These are phyloP conservation scores for Ceratitis capitata DNA, from an alignment of 1,140 invertebrate genomes.

Conservation along the genomic window DNA sequence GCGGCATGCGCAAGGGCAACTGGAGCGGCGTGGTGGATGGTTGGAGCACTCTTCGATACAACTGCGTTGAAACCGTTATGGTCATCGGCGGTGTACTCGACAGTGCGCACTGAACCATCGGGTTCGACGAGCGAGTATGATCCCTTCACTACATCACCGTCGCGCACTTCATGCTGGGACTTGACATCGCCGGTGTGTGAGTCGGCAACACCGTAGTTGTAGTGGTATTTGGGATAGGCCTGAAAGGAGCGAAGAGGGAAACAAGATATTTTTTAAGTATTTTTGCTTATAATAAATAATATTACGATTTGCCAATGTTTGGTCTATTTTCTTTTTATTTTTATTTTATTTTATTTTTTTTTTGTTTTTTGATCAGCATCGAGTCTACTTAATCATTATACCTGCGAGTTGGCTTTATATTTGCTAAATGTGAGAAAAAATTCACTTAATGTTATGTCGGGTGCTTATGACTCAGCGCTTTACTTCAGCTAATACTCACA, in stretches of 20 bases:
- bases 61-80: conserved; percentile 71
- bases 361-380: background rate
- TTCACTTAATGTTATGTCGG: background rate
- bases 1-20: conserved; percentile 51
- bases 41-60: conserved; percentile 66
- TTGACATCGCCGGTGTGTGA: conserved; percentile 72
- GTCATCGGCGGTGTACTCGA: conserved; percentile 77
- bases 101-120: conserved; percentile 70
- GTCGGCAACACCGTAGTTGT: conserved; percentile 69
- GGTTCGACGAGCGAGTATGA: conserved; percentile 71
- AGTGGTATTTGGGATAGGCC: conserved; percentile 68
- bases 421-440: background rate
- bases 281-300: background rate
- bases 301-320: no score
- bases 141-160: conserved; percentile 71
- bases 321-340: no score
- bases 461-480: background rate
- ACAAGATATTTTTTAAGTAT: background rate
- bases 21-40: conserved; percentile 52
- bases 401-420: background rate
- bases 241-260: conserved; percentile 46
- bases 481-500: background rate
- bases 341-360: no score
- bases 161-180: conserved; percentile 71
- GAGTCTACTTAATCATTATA: background rate